Evolutionary conservation across 2,797 vertebrate genomes (phyloP), one percentile per base, ranked within the genome.

Genomic region (Notolabrus celidotus): DNA sequence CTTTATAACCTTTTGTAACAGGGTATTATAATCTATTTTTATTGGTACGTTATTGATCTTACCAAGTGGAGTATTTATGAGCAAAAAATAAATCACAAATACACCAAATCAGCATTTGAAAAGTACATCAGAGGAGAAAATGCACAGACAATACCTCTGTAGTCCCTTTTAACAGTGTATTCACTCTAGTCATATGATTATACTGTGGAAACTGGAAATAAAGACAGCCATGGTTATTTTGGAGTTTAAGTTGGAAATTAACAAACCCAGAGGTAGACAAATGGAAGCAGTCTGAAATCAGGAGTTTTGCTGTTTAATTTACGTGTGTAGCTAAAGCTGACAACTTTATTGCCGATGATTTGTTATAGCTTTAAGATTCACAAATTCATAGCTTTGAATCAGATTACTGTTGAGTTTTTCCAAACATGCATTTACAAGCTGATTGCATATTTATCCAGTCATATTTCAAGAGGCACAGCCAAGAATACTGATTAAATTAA

Each of bases 401-500:
- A 3, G 38, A 58, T 54, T 3, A 63, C 2, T n/a, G 16, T 72
- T 58, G 56, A 1, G n/a, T 73, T 55, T 17, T 69, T 67, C 60
- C 67, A 69, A 43, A 87, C 90, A 90, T 90, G 90, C 88, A 78
- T 42, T 42, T 56, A 86, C 47, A 74, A 52, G 29, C 60, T 47
- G 65, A 71, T 71, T 87, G 77, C 77, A 79, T 88, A 67, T 84
- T 67, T 71, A 53, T 77, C 60, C 68, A 23, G 71, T 65, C 55
- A 65, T 51, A 34, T 61, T 65, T 50, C 46, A 71, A 68, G 53
- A 58, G 76, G 67, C 76, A 15, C 42, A 77, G 68, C 62, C 78
- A 45, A 70, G 65, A 88, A 90, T 88, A 92, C 88, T 89, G 88
- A 89, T 88, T 90, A 90, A 89, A 79, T 91, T 81, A 91, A 45